Evolutionary conservation across 2,888 invertebrate genomes (phyloP).

Genomic region (Tridacna crocea): DNA sequence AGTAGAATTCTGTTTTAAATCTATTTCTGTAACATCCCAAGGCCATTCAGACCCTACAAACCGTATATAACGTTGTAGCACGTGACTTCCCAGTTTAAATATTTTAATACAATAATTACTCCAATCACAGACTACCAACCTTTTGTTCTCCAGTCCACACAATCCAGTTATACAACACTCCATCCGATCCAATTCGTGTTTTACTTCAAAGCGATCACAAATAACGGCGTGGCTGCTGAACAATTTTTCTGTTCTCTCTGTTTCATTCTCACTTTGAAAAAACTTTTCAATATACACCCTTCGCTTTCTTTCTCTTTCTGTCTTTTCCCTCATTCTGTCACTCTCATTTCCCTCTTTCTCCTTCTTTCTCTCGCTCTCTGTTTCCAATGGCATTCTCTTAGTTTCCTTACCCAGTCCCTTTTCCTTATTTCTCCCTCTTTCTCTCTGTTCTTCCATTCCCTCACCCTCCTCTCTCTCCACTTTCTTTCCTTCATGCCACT

Average conservation of each 20-base stretch:
- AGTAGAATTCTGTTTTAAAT: too few relatives aligned
- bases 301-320: too few relatives aligned
- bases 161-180: not conserved
- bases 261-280: too few relatives aligned
- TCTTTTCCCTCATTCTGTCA: too few relatives aligned
- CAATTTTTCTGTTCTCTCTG: not conserved
- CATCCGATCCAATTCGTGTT: not conserved
- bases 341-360: too few relatives aligned
- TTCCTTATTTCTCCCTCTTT: not conserved
- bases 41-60: too few relatives aligned
- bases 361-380: too few relatives aligned
- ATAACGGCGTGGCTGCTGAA: not conserved
- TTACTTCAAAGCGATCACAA: too few relatives aligned
- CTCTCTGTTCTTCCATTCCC: not conserved
- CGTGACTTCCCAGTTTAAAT: not conserved
- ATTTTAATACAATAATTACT: conserved; percentile 1
- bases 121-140: not conserved
- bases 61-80: not conserved
- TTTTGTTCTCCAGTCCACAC: not conserved
- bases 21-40: too few relatives aligned
- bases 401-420: too few relatives aligned
- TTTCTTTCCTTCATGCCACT: not conserved
- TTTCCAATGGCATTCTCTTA: too few relatives aligned
- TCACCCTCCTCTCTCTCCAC: not conserved
- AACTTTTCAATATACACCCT: too few relatives aligned